Evolutionary conservation across 64 coral and sea anemone species (phyloP).

Genomic region (Trachythela sp.): DNA sequence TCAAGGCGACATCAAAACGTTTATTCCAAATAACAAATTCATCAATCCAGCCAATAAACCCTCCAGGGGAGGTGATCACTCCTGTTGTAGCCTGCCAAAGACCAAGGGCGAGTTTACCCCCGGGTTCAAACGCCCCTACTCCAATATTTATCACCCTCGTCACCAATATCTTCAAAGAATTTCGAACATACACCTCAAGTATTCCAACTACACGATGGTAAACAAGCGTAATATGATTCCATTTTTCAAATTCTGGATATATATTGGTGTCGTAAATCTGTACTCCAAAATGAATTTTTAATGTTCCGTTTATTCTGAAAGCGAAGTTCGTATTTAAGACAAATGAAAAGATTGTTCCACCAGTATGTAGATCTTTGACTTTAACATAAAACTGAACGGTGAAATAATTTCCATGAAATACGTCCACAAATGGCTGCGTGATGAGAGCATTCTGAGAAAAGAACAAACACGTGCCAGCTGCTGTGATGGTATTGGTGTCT

Average conservation of each 20-base stretch:
- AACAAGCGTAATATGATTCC: conserved; percentile 89
- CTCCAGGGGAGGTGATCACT: conserved; percentile 49
- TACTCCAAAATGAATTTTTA: conserved; percentile 55
- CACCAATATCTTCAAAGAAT: conserved; percentile 47
- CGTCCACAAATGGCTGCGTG: conserved; percentile 47
- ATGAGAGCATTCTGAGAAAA: conserved; percentile 65
- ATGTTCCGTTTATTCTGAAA: conserved; percentile 65
- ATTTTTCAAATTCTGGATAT: conserved; percentile 51
- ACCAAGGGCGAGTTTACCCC: conserved; percentile 67
- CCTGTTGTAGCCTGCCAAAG: conserved; percentile 71
- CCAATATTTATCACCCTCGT: conserved; percentile 59
- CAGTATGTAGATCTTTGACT: conserved; percentile 51
- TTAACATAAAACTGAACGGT: conserved; percentile 88
- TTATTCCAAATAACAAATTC: conserved; percentile 88
- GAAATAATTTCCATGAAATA: conserved; percentile 54
- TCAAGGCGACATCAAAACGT: conserved; percentile 68
- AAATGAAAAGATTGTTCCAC: conserved; percentile 76
- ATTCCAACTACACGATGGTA: conserved; percentile 66
- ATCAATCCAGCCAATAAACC: conserved; percentile 95
- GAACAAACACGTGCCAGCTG: conserved; percentile 76
- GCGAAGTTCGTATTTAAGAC: conserved; percentile 68
- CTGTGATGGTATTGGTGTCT: conserved; percentile 46
- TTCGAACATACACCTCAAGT: conserved; percentile 71
- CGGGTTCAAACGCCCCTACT: conserved; percentile 59
- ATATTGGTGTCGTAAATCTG: conserved; percentile 60